Evolutionary conservation across 2,888 invertebrate genomes (phyloP), one percentile per base, ranked within the genome.

Genomic region (Bellardia pandia): DNA sequence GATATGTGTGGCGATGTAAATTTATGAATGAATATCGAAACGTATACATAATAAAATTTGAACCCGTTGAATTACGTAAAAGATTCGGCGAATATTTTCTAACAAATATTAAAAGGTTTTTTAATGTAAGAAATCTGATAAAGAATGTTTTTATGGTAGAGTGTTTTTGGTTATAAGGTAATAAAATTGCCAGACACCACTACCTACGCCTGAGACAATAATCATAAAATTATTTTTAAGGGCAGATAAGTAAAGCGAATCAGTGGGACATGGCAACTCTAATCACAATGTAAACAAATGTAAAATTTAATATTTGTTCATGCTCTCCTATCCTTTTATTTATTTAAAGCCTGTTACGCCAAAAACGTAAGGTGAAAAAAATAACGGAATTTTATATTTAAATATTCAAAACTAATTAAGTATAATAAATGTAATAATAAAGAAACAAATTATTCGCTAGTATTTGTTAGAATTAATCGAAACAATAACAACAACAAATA

Each of bases 271-370:
- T 68, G 83, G 77, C 76, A 83, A 56, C 76, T 11, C 83, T 77
- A 13, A 6, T 7, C 16, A 0, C 14, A 7, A 64, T 77, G 77
- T 83, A 83, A 83, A 83, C 83, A 83, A 83, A 83, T 83, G 82
- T 76, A 62, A 83, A 75, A 3, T 48, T 14, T 58, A 48, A 2
- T 68, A 45, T 74, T 58, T 62, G 45, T 8, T 4, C 33, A 37
- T 6, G 14, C n/a, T 45, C 66, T 53, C 9, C 13, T 8, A n/a
- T n/a, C 14, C 51, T 8, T 37, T 2, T 16, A 16, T 9, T 11
- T 8, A 23, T 11, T n/a, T 14, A 53, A 62, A 45, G 53, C 76
- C 83, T 76, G 83, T 40, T 40, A 30, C 9, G 1, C 5, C 11
- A 7, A 56, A 30, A 45, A 48, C 4, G 6, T 3, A 53, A 23